Conservation (phyloP, 2,797 vertebrate genomes). For the Pempheris klunzingeri region DNA sequence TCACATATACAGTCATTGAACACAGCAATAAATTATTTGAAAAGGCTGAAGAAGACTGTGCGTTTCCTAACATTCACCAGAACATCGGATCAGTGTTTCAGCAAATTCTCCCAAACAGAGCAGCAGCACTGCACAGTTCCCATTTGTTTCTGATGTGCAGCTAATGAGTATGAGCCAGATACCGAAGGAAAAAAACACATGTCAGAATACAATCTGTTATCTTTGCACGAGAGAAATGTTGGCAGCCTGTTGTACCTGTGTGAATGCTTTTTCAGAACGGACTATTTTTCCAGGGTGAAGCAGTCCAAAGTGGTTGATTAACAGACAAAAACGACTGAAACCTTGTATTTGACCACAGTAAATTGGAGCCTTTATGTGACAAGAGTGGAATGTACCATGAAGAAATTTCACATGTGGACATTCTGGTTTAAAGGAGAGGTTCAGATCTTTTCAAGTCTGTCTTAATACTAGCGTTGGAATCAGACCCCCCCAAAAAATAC, state of each 20-base stretch:
- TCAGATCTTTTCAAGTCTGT: background rate
- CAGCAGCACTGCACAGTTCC: background rate
- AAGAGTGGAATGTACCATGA: background rate
- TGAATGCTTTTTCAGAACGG: background rate
- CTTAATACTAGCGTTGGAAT: no score
- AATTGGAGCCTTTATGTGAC: background rate
- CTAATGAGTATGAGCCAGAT: background rate
- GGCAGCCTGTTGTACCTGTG: background rate
- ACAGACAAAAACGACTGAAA: background rate
- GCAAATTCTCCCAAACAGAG: slow-evolving; percentile 11
- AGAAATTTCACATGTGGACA: background rate
- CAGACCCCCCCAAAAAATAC: no score
- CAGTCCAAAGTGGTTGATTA: background rate
- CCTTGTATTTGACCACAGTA: background rate
- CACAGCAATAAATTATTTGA: slow-evolving; percentile 68
- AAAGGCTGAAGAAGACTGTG: slow-evolving; percentile 55
- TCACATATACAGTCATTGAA: slow-evolving; percentile 61
- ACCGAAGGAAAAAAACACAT: background rate
- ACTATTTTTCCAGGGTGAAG: no score
- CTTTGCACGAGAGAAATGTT: background rate
- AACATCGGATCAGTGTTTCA: slow-evolving; percentile 11
- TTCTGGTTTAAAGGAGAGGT: background rate
- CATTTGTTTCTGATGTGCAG: background rate
- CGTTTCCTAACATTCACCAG: slow-evolving; percentile 31
- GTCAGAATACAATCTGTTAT: background rate